Conservation (phyloP, 2,113 vertebrate genomes). For the Cricetomys ansorgei region DNA sequence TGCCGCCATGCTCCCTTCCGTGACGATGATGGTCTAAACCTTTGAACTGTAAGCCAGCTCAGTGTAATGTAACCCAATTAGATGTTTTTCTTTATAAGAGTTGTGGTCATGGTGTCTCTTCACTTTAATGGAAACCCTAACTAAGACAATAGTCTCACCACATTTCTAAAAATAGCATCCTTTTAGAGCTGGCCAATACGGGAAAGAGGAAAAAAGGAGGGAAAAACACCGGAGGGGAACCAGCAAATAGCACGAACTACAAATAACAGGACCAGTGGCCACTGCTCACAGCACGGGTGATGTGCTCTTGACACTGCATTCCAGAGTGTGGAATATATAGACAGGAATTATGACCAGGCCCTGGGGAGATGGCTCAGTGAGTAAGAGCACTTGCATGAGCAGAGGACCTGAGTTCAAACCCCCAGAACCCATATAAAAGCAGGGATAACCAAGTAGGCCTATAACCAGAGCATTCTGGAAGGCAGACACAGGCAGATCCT, state of each 20-base stretch:
- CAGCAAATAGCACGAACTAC: neutral
- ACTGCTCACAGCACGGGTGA: neutral
- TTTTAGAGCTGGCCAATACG: neutral
- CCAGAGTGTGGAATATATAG: neutral
- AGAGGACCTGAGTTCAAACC: neutral
- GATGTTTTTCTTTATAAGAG: too few relatives aligned
- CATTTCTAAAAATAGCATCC: conserved; percentile 19
- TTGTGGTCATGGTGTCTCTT: too few relatives aligned
- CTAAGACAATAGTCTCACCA: too few relatives aligned
- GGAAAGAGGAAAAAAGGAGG: neutral
- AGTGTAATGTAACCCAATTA: too few relatives aligned
- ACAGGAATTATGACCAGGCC: neutral
- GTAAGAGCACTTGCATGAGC: neutral
- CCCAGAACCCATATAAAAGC: too few relatives aligned
- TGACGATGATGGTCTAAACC: too few relatives aligned
- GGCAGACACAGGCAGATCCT: neutral
- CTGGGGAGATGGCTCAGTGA: neutral
- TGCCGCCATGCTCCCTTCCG: too few relatives aligned
- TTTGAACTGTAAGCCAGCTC: too few relatives aligned
- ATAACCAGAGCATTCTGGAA: neutral
- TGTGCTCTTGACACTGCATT: neutral
- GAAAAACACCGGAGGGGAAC: neutral
- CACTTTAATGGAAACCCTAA: too few relatives aligned
- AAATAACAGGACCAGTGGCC: too few relatives aligned
- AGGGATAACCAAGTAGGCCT: neutral